A percentile compares a stretch with the other conserved stretches of the same genome.
Evolutionary conservation across 2,888 invertebrate genomes (phyloP).

Genomic region (Eueremaeus valkanovi): DNA sequence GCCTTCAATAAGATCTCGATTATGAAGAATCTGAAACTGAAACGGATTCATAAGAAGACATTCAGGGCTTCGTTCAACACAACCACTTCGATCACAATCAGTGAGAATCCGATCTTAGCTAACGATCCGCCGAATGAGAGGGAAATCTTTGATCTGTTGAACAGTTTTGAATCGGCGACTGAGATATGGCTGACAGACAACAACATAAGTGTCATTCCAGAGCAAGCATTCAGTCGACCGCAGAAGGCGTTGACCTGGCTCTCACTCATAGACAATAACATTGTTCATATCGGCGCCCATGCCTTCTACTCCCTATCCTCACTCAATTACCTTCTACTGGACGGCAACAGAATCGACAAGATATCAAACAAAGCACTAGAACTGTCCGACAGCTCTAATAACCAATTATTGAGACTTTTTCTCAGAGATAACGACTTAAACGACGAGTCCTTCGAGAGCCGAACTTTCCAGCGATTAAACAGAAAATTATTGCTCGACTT

Average conservation of each 20-base stretch:
- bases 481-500: neutral
- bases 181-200: slow-evolving; percentile 34
- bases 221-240: slow-evolving; percentile 30
- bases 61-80: slow-evolving; percentile 23
- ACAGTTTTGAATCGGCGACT: slow-evolving; percentile 13
- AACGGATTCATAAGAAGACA: slow-evolving; percentile 29
- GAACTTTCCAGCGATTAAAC: slow-evolving; percentile 8
- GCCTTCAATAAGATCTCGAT: slow-evolving; percentile 29
- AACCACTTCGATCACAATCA: slow-evolving; percentile 14
- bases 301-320: neutral
- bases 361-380: slow-evolving; percentile 23
- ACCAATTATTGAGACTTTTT: slow-evolving; percentile 19
- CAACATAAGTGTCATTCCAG: slow-evolving; percentile 29
- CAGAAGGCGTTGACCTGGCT: slow-evolving; percentile 6
- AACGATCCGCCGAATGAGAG: neutral
- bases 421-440: slow-evolving; percentile 28
- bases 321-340: slow-evolving; percentile 21
- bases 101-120: slow-evolving; percentile 32
- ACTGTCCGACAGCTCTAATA: neutral
- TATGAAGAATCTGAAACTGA: slow-evolving; percentile 5
- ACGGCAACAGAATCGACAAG: slow-evolving; percentile 35
- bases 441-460: slow-evolving; percentile 16
- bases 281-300: slow-evolving; percentile 15
- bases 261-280: slow-evolving; percentile 35
- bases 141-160: slow-evolving; percentile 23